These are phyloP conservation scores for Neoniphon sammara DNA, from an alignment of 2,797 vertebrate genomes.

Conservation along the genomic window DNA sequence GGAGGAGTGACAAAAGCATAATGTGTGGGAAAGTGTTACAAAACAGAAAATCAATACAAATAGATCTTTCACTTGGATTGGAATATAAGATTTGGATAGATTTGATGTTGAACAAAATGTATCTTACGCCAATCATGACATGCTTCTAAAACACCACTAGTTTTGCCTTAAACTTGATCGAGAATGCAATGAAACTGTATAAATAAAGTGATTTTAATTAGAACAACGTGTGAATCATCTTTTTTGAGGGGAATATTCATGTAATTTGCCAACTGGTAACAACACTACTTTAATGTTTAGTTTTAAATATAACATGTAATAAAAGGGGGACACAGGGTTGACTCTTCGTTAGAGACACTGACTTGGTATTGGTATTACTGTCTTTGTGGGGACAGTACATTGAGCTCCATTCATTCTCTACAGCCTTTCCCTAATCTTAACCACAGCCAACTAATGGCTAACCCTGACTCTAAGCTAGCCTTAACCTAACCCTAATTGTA, in stretches of 20 bases:
- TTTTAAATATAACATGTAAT: too few relatives aligned
- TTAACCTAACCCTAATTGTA: too few relatives aligned
- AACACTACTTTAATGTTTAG: too few relatives aligned
- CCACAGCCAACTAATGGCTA: too few relatives aligned
- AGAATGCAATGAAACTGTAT: conserved; percentile 69
- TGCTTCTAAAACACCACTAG: conserved; percentile 64
- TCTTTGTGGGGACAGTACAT: too few relatives aligned
- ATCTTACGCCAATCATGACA: conserved; percentile 52
- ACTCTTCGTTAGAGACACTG: too few relatives aligned
- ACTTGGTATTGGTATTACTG: too few relatives aligned
- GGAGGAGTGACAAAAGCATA: conserved; percentile 14
- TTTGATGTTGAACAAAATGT: conserved; percentile 44
- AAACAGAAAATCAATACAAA: conserved; percentile 51
- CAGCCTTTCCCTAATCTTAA: too few relatives aligned
- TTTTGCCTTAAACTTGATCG: conserved; percentile 63
- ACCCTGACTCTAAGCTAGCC: too few relatives aligned
- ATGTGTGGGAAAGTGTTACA: neutral
- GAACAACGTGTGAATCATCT: conserved; percentile 5
- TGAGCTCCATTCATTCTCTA: too few relatives aligned
- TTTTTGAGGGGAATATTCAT: too few relatives aligned
- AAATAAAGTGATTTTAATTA: conserved; percentile 79
- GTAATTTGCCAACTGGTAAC: neutral
- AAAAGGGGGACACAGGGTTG: too few relatives aligned
- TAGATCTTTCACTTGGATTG: conserved; percentile 44
- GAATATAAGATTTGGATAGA: conserved; percentile 25